Conservation (phyloP, 2,113 vertebrate genomes). For the Orthonyx spaldingii region DNA sequence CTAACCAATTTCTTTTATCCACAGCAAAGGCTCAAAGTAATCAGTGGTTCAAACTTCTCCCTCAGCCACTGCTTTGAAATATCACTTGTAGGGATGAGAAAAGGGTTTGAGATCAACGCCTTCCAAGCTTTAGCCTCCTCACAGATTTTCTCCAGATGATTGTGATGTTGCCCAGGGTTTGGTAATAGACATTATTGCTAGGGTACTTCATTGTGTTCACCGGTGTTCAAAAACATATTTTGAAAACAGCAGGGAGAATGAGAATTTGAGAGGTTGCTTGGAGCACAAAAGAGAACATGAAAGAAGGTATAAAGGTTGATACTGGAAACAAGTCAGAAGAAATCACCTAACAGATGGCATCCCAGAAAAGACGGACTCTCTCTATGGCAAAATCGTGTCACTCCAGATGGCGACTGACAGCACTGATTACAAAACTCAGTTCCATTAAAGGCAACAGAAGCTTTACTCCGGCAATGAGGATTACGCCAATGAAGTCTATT, state of each 20-base stretch:
- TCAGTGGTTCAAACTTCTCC: neutral
- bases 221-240: neutral
- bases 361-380: slow-evolving; percentile 3
- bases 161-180: neutral
- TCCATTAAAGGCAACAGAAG: neutral
- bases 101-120: neutral
- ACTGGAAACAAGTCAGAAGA: slow-evolving; percentile 40
- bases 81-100: neutral
- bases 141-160: neutral
- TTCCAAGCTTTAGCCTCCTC: neutral
- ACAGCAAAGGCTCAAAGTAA: neutral
- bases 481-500: neutral
- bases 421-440: slow-evolving; percentile 20
- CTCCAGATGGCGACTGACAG: slow-evolving; percentile 54
- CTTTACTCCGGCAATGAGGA: neutral
- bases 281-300: slow-evolving; percentile 2
- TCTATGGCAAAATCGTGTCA: neutral
- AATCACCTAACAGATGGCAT: slow-evolving; percentile 42
- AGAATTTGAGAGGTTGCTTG: neutral
- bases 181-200: neutral
- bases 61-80: neutral
- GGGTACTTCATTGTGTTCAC: neutral
- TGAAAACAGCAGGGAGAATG: neutral
- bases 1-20: neutral
- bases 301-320: slow-evolving; percentile 24